These are phyloP conservation scores for Melolontha melolontha DNA, from an alignment of 2,888 invertebrate species.

Conservation along the genomic window DNA sequence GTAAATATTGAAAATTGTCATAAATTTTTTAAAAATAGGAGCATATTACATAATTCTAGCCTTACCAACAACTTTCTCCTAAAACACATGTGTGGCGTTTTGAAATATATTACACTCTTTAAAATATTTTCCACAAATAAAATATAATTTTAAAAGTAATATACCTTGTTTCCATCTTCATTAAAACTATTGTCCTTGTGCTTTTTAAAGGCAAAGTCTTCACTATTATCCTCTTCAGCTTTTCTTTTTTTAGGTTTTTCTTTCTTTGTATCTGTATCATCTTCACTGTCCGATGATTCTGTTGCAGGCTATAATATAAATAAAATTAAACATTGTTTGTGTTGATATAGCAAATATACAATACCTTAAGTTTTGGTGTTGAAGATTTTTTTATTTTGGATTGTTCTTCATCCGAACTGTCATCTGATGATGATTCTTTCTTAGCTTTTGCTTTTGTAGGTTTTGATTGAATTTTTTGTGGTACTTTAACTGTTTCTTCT, in stretches of 20 bases:
- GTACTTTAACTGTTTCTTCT: slow-evolving; percentile 35
- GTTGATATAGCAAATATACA: neutral
- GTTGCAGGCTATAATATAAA: slow-evolving; percentile 49
- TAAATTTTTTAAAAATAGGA: too few species aligned
- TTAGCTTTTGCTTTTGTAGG: slow-evolving; percentile 43
- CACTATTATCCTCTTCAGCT: slow-evolving; percentile 55
- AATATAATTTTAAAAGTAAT: neutral
- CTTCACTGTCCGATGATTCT: slow-evolving; percentile 59
- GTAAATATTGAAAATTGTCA: too few species aligned
- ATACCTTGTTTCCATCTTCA: slow-evolving; percentile 61
- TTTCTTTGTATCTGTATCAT: slow-evolving; percentile 48
- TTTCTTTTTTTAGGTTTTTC: slow-evolving; percentile 63
- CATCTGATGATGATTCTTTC: slow-evolving; percentile 47
- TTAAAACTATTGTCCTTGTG: slow-evolving; percentile 67
- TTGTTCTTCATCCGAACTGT: slow-evolving; percentile 44
- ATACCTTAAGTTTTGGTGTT: slow-evolving; percentile 42
- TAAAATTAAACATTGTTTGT: neutral
- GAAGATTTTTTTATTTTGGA: slow-evolving; percentile 51
- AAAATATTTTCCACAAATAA: too few species aligned
- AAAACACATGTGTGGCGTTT: too few species aligned
- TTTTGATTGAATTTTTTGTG: slow-evolving; percentile 23
- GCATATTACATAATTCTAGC: too few species aligned
- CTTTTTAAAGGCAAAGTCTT: slow-evolving; percentile 39
- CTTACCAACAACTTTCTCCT: too few species aligned
- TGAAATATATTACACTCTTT: too few species aligned